phyloP scores from a whole-genome alignment of 2,888 invertebrate species.

The Drosophila vallismaia region DNA sequence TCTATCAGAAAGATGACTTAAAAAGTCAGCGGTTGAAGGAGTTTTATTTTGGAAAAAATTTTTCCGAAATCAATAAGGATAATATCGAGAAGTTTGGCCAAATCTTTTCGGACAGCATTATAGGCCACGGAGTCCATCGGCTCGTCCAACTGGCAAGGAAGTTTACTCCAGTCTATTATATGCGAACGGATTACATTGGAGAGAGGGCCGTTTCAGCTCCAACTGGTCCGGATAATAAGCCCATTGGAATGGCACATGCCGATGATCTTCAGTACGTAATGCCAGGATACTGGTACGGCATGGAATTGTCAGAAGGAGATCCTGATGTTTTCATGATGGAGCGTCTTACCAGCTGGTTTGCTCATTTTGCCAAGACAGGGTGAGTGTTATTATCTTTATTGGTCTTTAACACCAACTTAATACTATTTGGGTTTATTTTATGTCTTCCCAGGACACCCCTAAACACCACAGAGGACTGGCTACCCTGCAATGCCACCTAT shows the following conservation, averaged over 20 bases:
- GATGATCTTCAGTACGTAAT: conserved; percentile 79
- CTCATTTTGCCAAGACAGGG: conserved; percentile 81
- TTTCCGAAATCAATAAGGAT: conserved; percentile 25
- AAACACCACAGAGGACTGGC: conserved; percentile 46
- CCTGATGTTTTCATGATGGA: conserved; percentile 83
- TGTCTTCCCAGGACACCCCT: conserved; percentile 7
- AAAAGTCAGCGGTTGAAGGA: conserved; percentile 48
- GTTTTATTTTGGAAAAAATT: conserved; percentile 57
- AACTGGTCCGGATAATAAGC: conserved; percentile 83
- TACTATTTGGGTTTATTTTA: neutral
- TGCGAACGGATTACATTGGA: conserved; percentile 86
- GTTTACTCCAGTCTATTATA: conserved; percentile 85
- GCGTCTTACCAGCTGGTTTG: conserved; percentile 82
- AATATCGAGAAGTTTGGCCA: conserved; percentile 74
- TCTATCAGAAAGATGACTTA: conserved; percentile 60
- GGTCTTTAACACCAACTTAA: neutral
- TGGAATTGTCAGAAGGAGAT: conserved; percentile 68
- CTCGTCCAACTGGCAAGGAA: conserved; percentile 85
- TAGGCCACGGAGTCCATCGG: conserved; percentile 86
- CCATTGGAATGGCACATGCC: conserved; percentile 70
- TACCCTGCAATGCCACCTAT: conserved; percentile 45
- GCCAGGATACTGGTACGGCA: conserved; percentile 64
- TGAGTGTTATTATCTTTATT: conserved; percentile 42
- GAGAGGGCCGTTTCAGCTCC: conserved; percentile 84
- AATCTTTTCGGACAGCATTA: conserved; percentile 86